phyloP scores from a whole-genome alignment of 2,888 invertebrate genomes.

The Latrodectus elegans region DNA sequence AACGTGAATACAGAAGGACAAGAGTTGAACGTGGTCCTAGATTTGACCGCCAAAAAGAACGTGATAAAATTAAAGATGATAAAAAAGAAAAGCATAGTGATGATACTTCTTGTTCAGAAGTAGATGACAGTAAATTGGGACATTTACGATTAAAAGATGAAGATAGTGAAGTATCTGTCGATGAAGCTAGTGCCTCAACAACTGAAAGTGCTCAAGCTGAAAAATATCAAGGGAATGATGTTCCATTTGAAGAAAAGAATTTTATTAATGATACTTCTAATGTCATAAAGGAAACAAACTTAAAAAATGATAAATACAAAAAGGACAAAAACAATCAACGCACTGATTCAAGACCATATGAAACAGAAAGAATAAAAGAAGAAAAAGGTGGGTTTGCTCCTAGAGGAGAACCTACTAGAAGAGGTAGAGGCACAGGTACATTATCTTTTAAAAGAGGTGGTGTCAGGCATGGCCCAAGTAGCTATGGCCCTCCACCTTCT shows the following conservation, averaged over 20 bases:
- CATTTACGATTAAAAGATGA: slow-evolving; percentile 71
- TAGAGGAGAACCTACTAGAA: slow-evolving; percentile 89
- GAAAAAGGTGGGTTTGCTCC: slow-evolving; percentile 85
- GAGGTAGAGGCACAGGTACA: slow-evolving; percentile 83
- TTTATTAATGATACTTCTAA: slow-evolving; percentile 22
- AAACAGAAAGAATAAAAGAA: slow-evolving; percentile 69
- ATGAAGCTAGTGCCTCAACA: slow-evolving; percentile 73
- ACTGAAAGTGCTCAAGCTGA: slow-evolving; percentile 72
- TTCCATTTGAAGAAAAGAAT: slow-evolving; percentile 47
- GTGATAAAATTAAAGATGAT: slow-evolving; percentile 66
- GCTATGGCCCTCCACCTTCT: slow-evolving; percentile 87
- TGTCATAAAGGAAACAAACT: slow-evolving; percentile 31
- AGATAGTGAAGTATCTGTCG: slow-evolving; percentile 72
- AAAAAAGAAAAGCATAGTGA: slow-evolving; percentile 69
- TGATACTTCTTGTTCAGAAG: slow-evolving; percentile 71
- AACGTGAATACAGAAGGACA: slow-evolving; percentile 71
- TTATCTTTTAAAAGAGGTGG: slow-evolving; percentile 72
- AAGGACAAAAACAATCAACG: slow-evolving; percentile 57
- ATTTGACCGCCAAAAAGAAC: slow-evolving; percentile 70
- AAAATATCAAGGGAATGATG: slow-evolving; percentile 59
- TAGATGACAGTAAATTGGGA: slow-evolving; percentile 70
- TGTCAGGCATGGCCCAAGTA: slow-evolving; percentile 77
- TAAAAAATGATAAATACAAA: slow-evolving; percentile 67
- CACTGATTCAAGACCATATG: slow-evolving; percentile 60
- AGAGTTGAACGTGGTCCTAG: slow-evolving; percentile 71